Evolutionary conservation across 2,888 invertebrate genomes (phyloP), one percentile per base, ranked within the genome.

Genomic region (Pseudococcus jackbeardsleyi): DNA sequence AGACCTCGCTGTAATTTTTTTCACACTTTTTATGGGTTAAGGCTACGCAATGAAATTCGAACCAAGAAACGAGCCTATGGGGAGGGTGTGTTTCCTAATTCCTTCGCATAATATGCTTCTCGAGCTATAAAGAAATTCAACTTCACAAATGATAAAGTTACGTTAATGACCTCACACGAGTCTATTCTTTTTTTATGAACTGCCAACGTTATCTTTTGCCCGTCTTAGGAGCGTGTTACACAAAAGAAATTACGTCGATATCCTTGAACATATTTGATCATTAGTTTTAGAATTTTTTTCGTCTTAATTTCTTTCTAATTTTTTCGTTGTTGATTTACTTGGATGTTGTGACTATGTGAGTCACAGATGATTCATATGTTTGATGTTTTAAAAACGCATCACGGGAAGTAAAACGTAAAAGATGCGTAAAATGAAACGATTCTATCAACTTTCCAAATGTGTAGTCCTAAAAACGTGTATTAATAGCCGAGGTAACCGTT

Each of bases 101-200:
- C 59, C 59, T 59, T 59, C n/a, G 4, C n/a, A 59, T n/a, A 64
- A 12, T 64, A 64, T 64, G 8, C 64, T 64, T 64, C 64, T 19
- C 64, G 64, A 64, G 64, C 11, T 64, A 64, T 64, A 64, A 64
- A 64, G 64, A 22, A 64, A 64, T 64, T 22, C 15, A 22, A 22
- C 64, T 64, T 64, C 22, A 59, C 22, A 64, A 64, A 64, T 64
- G 64, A 64, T 64, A 22, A 59, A 64, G 22, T 64, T 64, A 64
- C 64, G 22, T 64, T 64, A 64, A 64, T 64, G 22, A 64, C 64
- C 64, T 22, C 8, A 64, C 8, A 64, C 64, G 19, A 19, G 12
- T 9, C 64, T 59, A 7, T 64, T 64, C 5, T 8, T 59, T 22
- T 22, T 64, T 64, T 64, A 64, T 64, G 64, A 64, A 64, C 22